Evolutionary conservation across 2,797 vertebrate genomes (phyloP).

Genomic region (Sebastes variabilis): DNA sequence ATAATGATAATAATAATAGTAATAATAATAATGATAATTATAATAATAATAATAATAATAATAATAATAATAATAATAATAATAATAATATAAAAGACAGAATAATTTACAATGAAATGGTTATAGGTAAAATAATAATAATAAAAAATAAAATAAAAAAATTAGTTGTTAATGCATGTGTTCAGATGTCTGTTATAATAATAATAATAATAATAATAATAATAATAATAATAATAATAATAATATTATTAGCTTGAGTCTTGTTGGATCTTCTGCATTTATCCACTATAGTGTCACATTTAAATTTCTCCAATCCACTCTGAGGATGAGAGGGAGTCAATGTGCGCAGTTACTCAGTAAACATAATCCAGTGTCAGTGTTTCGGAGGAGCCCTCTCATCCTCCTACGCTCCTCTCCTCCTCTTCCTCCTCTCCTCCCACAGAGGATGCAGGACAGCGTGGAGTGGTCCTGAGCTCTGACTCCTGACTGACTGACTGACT

Average conservation of each 20-base stretch:
- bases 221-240: too few species aligned
- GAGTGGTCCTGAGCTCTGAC: slow-evolving; percentile 46
- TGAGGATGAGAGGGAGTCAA: background rate
- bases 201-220: too few species aligned
- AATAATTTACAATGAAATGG: background rate
- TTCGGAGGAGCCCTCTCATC: background rate
- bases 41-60: too few species aligned
- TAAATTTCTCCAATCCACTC: background rate
- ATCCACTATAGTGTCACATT: background rate
- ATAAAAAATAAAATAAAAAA: too few species aligned
- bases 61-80: too few species aligned
- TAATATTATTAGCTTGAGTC: background rate
- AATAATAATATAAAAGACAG: background rate
- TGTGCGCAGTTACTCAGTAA: background rate
- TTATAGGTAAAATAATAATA: background rate
- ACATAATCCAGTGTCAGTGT: background rate
- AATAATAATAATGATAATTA: too few species aligned
- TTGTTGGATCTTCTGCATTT: background rate
- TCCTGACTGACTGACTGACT: slow-evolving; percentile 12
- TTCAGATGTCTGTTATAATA: background rate
- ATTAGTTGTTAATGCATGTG: background rate
- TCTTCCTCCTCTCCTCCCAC: background rate
- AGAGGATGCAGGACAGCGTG: slow-evolving; percentile 60
- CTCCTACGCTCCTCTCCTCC: background rate
- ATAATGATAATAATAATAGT: background rate